phyloP scores from a whole-genome alignment of 2,113 vertebrate genomes.

The Albula goreensis region DNA sequence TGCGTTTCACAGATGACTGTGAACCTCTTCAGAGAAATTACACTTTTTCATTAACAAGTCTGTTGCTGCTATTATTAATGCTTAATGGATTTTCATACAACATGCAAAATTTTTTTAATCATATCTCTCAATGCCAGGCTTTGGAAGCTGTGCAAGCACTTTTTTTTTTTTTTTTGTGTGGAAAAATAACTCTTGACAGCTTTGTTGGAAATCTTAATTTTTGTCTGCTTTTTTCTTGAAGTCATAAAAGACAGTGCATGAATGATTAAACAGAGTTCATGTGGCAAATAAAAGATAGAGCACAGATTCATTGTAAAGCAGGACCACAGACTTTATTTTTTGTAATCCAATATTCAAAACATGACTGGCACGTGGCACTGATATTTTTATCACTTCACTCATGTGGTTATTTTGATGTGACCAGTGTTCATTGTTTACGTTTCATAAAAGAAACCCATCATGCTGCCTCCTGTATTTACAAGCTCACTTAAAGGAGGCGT shows the following conservation, averaged over 20 bases:
- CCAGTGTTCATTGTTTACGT: not conserved
- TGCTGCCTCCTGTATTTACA: not conserved
- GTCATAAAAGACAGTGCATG: constrained; percentile 2
- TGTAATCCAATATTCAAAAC: not conserved
- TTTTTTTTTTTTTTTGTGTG: constrained; percentile 53
- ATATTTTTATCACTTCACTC: not conserved
- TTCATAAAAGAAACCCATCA: not conserved
- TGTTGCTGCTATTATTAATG: constrained; percentile 68
- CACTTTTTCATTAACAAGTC: constrained; percentile 62
- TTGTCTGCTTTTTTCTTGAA: constrained; percentile 1
- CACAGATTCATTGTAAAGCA: no score
- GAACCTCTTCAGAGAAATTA: constrained; percentile 68
- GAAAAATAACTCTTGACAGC: constrained; percentile 29
- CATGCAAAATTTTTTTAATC: constrained; percentile 51
- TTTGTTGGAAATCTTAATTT: constrained; percentile 36
- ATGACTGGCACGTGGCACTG: not conserved
- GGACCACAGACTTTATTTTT: not conserved
- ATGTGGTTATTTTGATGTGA: constrained; percentile 5
- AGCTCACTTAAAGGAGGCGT: not conserved
- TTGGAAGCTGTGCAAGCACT: constrained; percentile 51
- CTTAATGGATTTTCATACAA: constrained; percentile 67
- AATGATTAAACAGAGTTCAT: not conserved
- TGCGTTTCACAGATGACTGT: constrained; percentile 67
- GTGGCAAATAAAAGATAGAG: not conserved
- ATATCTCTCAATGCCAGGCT: constrained; percentile 71